Percentiles rank a stretch among this genome's conserved stretches.
phyloP scores from a whole-genome alignment of 2,797 vertebrate species.

The Adrianichthys oophorus region DNA sequence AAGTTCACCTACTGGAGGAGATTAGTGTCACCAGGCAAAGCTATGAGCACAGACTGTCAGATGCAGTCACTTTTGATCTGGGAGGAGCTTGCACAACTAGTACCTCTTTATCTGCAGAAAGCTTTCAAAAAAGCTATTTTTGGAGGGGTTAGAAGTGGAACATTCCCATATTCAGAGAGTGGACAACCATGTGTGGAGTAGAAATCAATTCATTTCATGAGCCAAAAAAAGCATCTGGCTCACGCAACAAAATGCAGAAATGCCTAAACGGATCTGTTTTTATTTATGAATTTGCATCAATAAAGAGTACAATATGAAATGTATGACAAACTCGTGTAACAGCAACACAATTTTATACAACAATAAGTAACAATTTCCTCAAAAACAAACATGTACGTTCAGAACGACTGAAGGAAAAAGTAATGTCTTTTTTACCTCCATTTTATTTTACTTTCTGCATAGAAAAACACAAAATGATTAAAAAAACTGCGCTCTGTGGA shows the following conservation, averaged over 20 bases:
- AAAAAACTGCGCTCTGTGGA: constrained; percentile 18
- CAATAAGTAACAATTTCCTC: no score
- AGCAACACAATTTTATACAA: no score
- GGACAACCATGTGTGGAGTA: constrained; percentile 1
- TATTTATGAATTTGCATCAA: no score
- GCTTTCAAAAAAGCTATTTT: constrained; percentile 15
- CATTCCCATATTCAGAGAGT: constrained; percentile 14
- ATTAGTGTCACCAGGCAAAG: constrained; percentile 72
- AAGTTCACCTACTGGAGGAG: constrained; percentile 72
- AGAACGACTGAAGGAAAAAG: no score
- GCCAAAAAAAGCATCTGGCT: no score
- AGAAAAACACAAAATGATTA: not conserved
- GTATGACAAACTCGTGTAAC: no score
- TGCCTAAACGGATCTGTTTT: no score
- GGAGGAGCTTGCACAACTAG: constrained; percentile 34
- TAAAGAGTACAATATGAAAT: no score
- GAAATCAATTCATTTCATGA: not conserved
- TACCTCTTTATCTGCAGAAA: constrained; percentile 27
- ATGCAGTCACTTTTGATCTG: constrained; percentile 53
- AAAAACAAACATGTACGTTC: no score
- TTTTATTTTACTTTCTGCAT: not conserved
- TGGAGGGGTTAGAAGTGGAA: constrained; percentile 4
- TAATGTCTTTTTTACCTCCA: no score
- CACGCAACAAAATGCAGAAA: no score
- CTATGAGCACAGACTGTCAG: constrained; percentile 65